phyloP scores from a whole-genome alignment of 2,888 invertebrate genomes.

The Acronicta aceris region DNA sequence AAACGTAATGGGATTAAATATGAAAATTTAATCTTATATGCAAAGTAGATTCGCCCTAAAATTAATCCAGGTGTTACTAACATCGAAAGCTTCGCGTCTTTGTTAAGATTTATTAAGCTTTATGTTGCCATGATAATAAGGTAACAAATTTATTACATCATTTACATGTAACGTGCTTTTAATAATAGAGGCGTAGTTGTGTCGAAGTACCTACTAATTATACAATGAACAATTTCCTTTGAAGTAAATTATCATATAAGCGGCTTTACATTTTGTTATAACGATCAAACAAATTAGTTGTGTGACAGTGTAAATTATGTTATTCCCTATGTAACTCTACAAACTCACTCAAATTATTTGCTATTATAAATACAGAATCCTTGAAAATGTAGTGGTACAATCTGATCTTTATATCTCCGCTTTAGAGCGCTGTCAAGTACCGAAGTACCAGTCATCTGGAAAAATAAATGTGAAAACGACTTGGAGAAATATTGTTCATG shows the following conservation, averaged over 20 bases:
- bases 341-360: conserved; percentile 24
- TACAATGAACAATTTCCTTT: conserved; percentile 14
- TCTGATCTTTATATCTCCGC: conserved; percentile 8
- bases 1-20: conserved; percentile 40
- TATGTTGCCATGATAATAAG: background rate
- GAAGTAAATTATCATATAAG: conserved; percentile 27
- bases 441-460: conserved; percentile 28
- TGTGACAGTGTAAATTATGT: conserved; percentile 8
- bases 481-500: conserved; percentile 38
- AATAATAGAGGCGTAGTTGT: conserved; percentile 1
- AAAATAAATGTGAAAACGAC: conserved; percentile 40
- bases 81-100: conserved; percentile 4
- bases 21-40: conserved; percentile 44
- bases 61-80: conserved; percentile 11
- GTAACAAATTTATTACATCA: background rate
- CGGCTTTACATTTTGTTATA: background rate
- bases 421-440: conserved; percentile 31
- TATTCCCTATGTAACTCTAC: conserved; percentile 8
- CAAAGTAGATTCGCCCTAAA: conserved; percentile 36
- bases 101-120: conserved; percentile 4
- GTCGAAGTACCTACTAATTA: conserved; percentile 6
- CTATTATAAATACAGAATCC: conserved; percentile 11
- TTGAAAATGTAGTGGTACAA: conserved; percentile 23
- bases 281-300: conserved; percentile 11
- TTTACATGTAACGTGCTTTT: conserved; percentile 1